Evolutionary conservation across 2,888 invertebrate genomes (phyloP).

Genomic region (Altica lythri): DNA sequence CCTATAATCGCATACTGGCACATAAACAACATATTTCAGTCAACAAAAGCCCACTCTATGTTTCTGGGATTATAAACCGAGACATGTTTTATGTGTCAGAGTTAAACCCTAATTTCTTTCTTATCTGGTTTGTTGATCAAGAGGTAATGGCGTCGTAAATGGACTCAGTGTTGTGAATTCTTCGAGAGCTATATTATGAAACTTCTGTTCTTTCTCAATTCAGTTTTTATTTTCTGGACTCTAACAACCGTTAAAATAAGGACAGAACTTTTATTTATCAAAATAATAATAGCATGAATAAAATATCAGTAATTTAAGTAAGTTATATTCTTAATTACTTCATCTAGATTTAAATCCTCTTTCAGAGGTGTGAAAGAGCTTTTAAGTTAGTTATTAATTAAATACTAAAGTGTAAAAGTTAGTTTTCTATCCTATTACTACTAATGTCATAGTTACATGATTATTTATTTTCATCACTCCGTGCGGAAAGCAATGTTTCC

Average conservation of each 20-base stretch:
- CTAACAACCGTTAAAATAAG: neutral
- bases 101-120: constrained; percentile 24
- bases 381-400: too few species aligned
- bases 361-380: too few species aligned
- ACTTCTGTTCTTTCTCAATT: constrained; percentile 2
- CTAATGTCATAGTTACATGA: too few species aligned
- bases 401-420: too few species aligned
- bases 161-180: constrained; percentile 22
- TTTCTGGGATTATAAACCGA: constrained; percentile 21
- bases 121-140: constrained; percentile 22
- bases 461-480: too few species aligned
- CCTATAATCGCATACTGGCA: neutral
- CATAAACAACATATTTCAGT: neutral
- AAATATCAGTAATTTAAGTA: too few species aligned
- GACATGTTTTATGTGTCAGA: constrained; percentile 23
- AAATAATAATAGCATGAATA: too few species aligned
- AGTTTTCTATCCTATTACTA: too few species aligned
- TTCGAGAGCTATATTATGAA: neutral
- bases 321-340: too few species aligned
- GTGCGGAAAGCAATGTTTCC: too few species aligned
- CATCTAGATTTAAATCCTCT: too few species aligned
- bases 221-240: neutral
- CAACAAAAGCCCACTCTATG: constrained; percentile 16
- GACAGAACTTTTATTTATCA: too few species aligned
- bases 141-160: constrained; percentile 20